phyloP scores from a whole-genome alignment of 1,140 invertebrate genomes.

The Fopius arisanus region DNA sequence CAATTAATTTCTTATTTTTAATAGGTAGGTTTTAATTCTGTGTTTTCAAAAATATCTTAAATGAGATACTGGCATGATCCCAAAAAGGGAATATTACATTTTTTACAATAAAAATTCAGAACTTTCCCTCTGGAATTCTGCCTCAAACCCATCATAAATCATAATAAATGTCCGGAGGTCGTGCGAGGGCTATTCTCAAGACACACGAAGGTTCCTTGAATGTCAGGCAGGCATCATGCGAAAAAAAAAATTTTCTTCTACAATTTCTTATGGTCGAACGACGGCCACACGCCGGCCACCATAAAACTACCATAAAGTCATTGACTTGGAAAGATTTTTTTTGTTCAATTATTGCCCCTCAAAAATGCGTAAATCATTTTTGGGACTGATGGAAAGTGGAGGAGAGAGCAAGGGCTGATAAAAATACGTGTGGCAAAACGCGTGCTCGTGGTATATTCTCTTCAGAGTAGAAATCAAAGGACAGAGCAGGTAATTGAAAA shows the following conservation, averaged over 20 bases:
- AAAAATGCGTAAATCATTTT: not conserved
- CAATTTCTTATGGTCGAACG: constrained; percentile 34
- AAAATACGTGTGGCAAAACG: no score
- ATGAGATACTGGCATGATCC: no score
- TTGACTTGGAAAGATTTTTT: constrained; percentile 30
- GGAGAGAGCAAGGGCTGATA: not conserved
- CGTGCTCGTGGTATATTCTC: no score
- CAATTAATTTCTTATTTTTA: no score
- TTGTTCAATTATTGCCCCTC: constrained; percentile 9
- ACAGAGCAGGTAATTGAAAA: no score
- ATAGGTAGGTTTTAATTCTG: no score
- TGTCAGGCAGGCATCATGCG: not conserved
- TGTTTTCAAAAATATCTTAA: no score
- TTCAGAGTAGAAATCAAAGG: no score
- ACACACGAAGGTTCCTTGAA: not conserved
- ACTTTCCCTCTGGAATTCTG: not conserved
- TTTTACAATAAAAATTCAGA: no score
- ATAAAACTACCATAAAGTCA: constrained; percentile 36
- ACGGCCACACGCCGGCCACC: constrained; percentile 38
- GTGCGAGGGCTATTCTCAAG: not conserved
- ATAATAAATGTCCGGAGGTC: not conserved
- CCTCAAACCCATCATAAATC: not conserved
- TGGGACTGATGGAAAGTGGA: not conserved
- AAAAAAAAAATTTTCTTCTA: not conserved
- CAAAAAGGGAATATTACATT: no score